These are phyloP conservation scores for Pao palembangensis DNA, from an alignment of 2,113 vertebrate species.

Conservation along the genomic window DNA sequence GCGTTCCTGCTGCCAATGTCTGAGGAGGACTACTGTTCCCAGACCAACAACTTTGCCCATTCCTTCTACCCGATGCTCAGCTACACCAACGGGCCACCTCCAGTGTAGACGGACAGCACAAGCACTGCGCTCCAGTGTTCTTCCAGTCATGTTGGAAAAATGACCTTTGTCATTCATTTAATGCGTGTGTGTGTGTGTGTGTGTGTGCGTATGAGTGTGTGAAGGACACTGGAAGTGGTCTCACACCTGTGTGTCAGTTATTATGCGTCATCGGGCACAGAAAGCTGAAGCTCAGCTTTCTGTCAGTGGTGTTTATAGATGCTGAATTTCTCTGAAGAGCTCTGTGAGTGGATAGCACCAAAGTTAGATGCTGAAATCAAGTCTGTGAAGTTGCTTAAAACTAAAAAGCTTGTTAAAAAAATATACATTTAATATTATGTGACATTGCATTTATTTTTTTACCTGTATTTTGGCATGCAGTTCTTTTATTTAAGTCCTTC, in stretches of 20 bases:
- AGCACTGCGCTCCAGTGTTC: conserved; percentile 13
- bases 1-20: conserved; percentile 87
- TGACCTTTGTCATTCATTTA: conserved; percentile 29
- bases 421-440: conserved; percentile 75
- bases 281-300: conserved; percentile 1
- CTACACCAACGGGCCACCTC: conserved; percentile 94
- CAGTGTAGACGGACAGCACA: conserved; percentile 71
- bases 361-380: conserved; percentile 61
- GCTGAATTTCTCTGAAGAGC: neutral
- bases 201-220: neutral
- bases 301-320: conserved; percentile 12
- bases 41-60: conserved; percentile 89
- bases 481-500: conserved; percentile 71
- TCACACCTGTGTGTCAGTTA: too few relatives aligned
- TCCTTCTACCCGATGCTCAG: conserved; percentile 94
- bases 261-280: too few relatives aligned
- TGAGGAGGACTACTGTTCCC: conserved; percentile 87
- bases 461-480: conserved; percentile 83
- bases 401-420: conserved; percentile 25
- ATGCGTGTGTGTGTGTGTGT: conserved; percentile 28
- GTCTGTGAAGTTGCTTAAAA: conserved; percentile 70
- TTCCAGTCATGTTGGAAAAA: conserved; percentile 14
- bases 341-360: conserved; percentile 49
- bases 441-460: conserved; percentile 81
- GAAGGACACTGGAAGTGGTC: conserved; percentile 4